Base-by-base conservation (phyloP, 2,888 invertebrate species). In the Clistopyga incitator region DNA sequence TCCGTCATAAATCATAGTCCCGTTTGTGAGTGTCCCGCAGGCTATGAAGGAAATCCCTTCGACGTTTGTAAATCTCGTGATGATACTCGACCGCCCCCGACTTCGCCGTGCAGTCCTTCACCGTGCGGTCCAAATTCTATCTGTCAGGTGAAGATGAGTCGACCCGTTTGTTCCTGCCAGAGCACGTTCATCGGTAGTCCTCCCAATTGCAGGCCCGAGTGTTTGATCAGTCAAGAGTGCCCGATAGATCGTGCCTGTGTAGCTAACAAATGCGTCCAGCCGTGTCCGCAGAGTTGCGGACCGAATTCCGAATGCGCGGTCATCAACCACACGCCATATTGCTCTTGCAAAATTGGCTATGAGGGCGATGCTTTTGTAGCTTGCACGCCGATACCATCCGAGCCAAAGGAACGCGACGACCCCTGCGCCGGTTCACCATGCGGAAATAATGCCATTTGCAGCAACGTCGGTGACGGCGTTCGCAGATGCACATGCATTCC, bases 281-380 rank as follows among this genome's bases (percentile, higher is more conserved):
- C 98, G n/a, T 98, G 97, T 90, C 93, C 94, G 20, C 95, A 96
- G 87, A 95, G 95, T 20, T 98, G 98, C 92, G 97, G 97, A 64
- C 94, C 94, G 85, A 97, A 97, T 92, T 97, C 98, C 15, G 87
- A 87, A 10, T 87, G 87, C 25, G 61, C 85, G 29, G 96, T 97
- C 1, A 95, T 97, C 20, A 96, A 96, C 85, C 97, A 97, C 91
- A 96, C 96, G 38, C 97, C 97, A 0, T 95, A 96, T 89, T 98
- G 98, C 89, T 97, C 96, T 86, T 98, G 98, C 90, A 93, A 96
- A 61, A 93, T 94, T 56, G 97, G 97, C 38, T 97, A 95, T 90
- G 96, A 96, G 93, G 98, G 98, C 25, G 97, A 98, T 91, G 97
- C 98, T 6, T 97, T 97, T 90, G 95, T 97, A 72, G 97, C 97